Base-by-base conservation (phyloP, 2,797 vertebrate species). In the Rhabdophis nuchalis region DNA sequence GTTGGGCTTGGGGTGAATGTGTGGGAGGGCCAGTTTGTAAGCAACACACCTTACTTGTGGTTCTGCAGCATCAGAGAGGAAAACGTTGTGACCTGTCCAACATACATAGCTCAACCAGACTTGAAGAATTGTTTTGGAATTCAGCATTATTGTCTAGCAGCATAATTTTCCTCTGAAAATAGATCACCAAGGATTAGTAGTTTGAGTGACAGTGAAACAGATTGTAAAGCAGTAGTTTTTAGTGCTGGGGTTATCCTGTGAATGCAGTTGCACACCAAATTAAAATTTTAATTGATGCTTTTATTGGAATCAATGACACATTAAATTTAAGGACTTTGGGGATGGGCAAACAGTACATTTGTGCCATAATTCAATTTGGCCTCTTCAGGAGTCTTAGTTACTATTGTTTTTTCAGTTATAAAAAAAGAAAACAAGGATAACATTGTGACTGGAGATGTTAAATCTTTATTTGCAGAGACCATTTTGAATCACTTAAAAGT, bases 1-100 rank as follows among this genome's bases (percentile, higher is more conserved):
- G 85, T 90, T 92, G 88, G 91, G 68, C 89, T 93, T 77, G 85
- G 85, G 93, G 50, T 93, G 93, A 93, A 92, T 95, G 87, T 86
- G n/a, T 95, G 4, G 64, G 54, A 41, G 60, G 61, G n/a, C 13
- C n/a, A 29, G 23, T 58, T 72, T 86, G 85, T 90, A 82, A 82
- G 5, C 23, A n/a, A 46, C 54, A 54, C 29, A 9, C 50, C 64
- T 90, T 50, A 8, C 87, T 72, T 54, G 50, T 36, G 88, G 61
- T 57, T 68, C 61, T 68, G 11, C 36, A 68, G 60, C 57, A 27
- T 50, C 32, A 18, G 41, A 56, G 41, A 25, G 46, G 32, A 32
- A 4, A 2, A 32, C 4, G 60, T 58, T 23, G 58, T 23, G 25
- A 36, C 14, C 52, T 29, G 18, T 23, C 41, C 87, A 85, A 14